phyloP scores from a whole-genome alignment of 1,140 invertebrate species.

The Orius insidiosus region DNA sequence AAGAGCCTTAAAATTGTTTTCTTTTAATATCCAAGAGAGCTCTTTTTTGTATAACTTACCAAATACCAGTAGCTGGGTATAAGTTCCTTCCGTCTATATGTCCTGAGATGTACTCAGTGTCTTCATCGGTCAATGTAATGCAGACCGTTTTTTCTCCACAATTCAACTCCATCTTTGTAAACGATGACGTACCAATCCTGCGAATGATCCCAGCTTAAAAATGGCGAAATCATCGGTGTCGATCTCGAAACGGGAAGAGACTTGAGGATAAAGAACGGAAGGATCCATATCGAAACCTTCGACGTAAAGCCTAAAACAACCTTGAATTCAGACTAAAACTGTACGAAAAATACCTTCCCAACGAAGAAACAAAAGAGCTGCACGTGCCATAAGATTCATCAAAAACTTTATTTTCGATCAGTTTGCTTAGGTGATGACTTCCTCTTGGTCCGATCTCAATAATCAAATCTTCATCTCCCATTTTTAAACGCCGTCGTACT shows the following conservation, averaged over 20 bases:
- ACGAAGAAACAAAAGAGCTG: background rate
- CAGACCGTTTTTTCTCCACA: conserved; percentile 41
- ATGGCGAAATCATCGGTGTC: conserved; percentile 55
- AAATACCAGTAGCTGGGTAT: conserved; percentile 75
- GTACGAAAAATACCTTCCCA: background rate
- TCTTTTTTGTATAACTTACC: conserved; percentile 18
- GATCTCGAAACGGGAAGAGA: conserved; percentile 61
- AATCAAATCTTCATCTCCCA: background rate
- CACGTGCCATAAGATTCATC: background rate
- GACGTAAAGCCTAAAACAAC: conserved; percentile 19
- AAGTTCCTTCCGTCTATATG: conserved; percentile 76
- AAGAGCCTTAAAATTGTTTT: conserved; percentile 32
- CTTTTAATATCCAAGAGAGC: too few relatives aligned
- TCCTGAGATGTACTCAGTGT: conserved; percentile 58
- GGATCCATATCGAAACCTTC: conserved; percentile 20
- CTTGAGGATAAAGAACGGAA: conserved; percentile 36
- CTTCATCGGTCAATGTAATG: conserved; percentile 43
- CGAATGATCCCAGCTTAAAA: conserved; percentile 81
- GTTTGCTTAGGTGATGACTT: background rate
- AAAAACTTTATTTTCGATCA: background rate
- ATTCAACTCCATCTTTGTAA: conserved; percentile 40
- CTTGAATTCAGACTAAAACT: background rate
- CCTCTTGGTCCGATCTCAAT: background rate
- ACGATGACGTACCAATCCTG: conserved; percentile 48
- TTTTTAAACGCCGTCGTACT: background rate